Conservation (phyloP, 2,113 vertebrate species). For the Myodes glareolus region DNA sequence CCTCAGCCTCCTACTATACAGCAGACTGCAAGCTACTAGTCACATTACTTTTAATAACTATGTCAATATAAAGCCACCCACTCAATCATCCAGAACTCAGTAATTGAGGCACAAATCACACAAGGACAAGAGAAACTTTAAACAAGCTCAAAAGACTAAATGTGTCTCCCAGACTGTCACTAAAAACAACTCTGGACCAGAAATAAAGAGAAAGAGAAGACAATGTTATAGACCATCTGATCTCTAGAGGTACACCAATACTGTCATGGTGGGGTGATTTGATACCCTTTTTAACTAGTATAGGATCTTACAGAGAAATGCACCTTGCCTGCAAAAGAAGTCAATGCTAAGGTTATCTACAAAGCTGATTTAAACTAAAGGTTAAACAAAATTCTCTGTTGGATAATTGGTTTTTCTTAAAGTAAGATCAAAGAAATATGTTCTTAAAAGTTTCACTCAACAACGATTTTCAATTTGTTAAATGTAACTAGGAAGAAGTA, state of each 20-base stretch:
- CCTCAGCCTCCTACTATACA: not conserved
- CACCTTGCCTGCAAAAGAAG: not conserved
- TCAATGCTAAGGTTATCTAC: not conserved
- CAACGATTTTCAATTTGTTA: constrained; percentile 11
- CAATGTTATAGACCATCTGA: not conserved
- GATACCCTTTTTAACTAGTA: not conserved
- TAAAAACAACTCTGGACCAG: not conserved
- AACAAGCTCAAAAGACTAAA: not conserved
- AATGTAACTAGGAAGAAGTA: constrained; percentile 17
- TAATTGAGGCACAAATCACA: not conserved
- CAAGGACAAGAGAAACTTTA: not conserved
- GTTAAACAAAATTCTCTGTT: not conserved
- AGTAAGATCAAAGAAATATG: not conserved
- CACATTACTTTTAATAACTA: not conserved
- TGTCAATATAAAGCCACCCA: not conserved
- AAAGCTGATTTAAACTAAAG: not conserved
- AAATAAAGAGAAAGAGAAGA: not conserved
- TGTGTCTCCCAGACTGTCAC: not conserved
- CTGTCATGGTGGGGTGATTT: not conserved
- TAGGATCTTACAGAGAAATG: not conserved
- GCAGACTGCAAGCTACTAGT: not conserved
- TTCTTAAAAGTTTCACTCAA: constrained; percentile 6
- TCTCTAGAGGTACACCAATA: not conserved
- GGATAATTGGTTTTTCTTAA: not conserved
- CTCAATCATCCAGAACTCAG: not conserved